phyloP scores from a whole-genome alignment of 2,797 vertebrate genomes.

The Mus spretus region DNA sequence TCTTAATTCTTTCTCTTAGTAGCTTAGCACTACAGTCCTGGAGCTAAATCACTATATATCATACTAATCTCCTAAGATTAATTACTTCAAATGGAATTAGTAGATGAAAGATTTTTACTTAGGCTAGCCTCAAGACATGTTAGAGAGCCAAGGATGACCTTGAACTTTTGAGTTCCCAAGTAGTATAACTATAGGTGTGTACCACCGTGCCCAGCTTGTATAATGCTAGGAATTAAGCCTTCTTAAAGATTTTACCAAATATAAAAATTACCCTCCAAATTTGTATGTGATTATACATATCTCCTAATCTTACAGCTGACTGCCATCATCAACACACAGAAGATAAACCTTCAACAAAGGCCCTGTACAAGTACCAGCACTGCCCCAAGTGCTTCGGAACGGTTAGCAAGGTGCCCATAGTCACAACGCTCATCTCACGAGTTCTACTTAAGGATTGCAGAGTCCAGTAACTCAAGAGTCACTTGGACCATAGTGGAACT shows the following conservation, averaged over 20 bases:
- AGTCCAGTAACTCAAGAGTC: not conserved
- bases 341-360: not conserved
- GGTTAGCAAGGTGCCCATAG: not conserved
- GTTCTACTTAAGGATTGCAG: not conserved
- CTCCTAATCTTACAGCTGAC: not conserved
- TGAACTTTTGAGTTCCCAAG: not conserved
- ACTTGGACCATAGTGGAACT: too few species aligned
- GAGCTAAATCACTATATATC: not conserved
- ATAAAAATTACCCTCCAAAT: not conserved
- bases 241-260: conserved; percentile 20
- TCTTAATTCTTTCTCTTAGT: not conserved
- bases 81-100: conserved; percentile 26
- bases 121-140: not conserved
- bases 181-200: not conserved
- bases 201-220: not conserved
- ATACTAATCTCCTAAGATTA: conserved; percentile 45
- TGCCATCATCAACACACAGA: not conserved
- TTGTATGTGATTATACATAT: conserved; percentile 6
- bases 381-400: not conserved
- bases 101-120: not conserved
- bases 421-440: not conserved
- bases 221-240: not conserved
- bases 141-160: not conserved
- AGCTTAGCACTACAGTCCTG: not conserved
- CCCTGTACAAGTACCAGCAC: not conserved